A percentile compares a stretch with the other conserved stretches of the same genome.
phyloP scores from a whole-genome alignment of 37 sponge, comb jelly and placozoan genomes.

The Halichondria panicea region DNA sequence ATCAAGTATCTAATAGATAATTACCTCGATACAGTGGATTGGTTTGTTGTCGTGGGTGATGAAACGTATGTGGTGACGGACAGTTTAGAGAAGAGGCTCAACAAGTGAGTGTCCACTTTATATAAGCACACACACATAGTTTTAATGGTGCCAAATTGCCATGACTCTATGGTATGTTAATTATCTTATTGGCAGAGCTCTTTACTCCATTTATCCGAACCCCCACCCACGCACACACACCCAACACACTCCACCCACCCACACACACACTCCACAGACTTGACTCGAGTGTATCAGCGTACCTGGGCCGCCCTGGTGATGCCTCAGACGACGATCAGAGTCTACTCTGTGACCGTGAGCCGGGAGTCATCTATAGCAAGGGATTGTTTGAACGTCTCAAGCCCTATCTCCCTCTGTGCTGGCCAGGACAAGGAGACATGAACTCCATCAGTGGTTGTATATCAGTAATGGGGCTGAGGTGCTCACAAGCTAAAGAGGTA shows the following conservation, averaged over 20 bases:
- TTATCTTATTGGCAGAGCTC: no score
- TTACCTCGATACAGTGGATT: slow-evolving; percentile 32
- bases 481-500: slow-evolving; percentile 54
- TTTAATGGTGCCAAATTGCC: no score
- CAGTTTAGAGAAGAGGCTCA: slow-evolving; percentile 17
- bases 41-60: slow-evolving; percentile 56
- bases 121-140: no score
- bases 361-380: slow-evolving; percentile 46
- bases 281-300: slow-evolving; percentile 20
- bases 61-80: slow-evolving; percentile 26
- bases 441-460: slow-evolving; percentile 29
- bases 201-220: no score
- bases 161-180: no score
- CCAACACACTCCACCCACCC: no score
- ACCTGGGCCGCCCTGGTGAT: slow-evolving; percentile 18
- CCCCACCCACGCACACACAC: no score
- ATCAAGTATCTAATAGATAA: slow-evolving; percentile 39
- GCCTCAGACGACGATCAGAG: background rate
- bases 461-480: slow-evolving; percentile 17
- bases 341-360: slow-evolving; percentile 1
- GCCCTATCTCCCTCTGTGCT: slow-evolving; percentile 46
- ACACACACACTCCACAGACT: no score
- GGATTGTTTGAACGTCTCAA: slow-evolving; percentile 22
- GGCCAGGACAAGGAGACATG: slow-evolving; percentile 27
- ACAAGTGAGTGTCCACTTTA: no score